These are phyloP conservation scores for Pterostichus niger DNA, from an alignment of 2,888 invertebrate species.

Conservation along the genomic window DNA sequence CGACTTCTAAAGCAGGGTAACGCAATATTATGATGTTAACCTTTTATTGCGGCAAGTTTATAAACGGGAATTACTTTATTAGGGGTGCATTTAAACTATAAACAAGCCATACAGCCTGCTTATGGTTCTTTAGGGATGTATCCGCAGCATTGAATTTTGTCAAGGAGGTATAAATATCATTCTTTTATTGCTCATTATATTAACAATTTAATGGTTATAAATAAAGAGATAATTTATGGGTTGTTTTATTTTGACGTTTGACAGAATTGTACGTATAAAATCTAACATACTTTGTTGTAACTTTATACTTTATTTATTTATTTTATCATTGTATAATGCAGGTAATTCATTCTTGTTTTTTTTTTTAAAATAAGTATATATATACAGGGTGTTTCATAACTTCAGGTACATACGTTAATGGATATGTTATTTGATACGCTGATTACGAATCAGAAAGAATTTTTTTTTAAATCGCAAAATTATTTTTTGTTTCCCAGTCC, in stretches of 20 bases:
- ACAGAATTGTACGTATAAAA: background rate
- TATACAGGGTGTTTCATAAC: too few relatives aligned
- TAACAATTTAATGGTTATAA: conserved; percentile 11
- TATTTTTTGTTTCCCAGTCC: too few relatives aligned
- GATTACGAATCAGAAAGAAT: too few relatives aligned
- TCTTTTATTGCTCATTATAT: conserved; percentile 30
- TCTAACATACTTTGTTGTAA: too few relatives aligned
- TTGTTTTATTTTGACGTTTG: conserved; percentile 33
- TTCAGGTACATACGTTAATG: too few relatives aligned
- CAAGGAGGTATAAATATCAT: conserved; percentile 41
- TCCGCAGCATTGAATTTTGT: conserved; percentile 7
- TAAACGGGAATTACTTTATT: conserved; percentile 40
- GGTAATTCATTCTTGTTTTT: too few relatives aligned
- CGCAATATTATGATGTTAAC: conserved; percentile 43
- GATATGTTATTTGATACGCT: too few relatives aligned
- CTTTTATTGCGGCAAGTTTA: conserved; percentile 32
- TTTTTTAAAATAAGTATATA: too few relatives aligned
- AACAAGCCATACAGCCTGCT: conserved; percentile 19
- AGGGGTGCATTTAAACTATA: conserved; percentile 31
- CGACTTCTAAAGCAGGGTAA: conserved; percentile 13
- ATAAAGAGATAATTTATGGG: conserved; percentile 30
- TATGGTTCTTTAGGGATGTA: conserved; percentile 26
- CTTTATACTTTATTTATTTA: too few relatives aligned
- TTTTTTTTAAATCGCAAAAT: too few relatives aligned
- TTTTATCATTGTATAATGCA: too few relatives aligned